Evolutionary conservation across 2,113 vertebrate species (phyloP).

Genomic region (Epinephelus lanceolatus): DNA sequence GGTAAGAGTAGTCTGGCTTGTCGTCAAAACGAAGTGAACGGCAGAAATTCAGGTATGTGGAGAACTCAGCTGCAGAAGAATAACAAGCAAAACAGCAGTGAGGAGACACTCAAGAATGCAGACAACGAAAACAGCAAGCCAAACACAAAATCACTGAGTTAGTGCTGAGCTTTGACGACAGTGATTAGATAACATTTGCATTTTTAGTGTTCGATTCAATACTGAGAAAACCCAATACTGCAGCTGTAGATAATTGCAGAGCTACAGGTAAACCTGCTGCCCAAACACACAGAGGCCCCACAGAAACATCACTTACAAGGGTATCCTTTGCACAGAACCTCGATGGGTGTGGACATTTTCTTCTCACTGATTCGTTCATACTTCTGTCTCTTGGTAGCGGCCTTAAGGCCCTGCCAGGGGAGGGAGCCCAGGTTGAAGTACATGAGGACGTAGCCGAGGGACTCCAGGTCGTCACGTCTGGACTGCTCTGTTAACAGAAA

Average conservation of each 20-base stretch:
- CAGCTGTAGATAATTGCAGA: neutral
- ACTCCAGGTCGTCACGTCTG: slow-evolving; percentile 96
- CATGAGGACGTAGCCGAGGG: slow-evolving; percentile 97
- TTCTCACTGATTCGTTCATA: slow-evolving; percentile 99
- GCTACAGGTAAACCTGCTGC: too few relatives aligned
- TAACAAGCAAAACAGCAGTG: neutral
- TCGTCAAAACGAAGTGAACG: slow-evolving; percentile 98
- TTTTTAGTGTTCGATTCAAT: neutral
- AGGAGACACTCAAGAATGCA: neutral
- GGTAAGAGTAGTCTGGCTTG: slow-evolving; percentile 97
- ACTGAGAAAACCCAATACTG: neutral
- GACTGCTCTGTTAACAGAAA: slow-evolving; percentile 90
- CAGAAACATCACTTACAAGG: slow-evolving; percentile 90
- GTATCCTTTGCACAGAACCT: slow-evolving; percentile 98
- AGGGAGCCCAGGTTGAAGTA: slow-evolving; percentile 98
- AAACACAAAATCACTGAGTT: neutral
- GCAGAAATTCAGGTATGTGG: slow-evolving; percentile 98
- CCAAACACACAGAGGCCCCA: neutral
- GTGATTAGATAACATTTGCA: too few relatives aligned
- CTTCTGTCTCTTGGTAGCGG: slow-evolving; percentile 98
- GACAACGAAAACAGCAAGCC: neutral
- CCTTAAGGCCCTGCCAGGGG: slow-evolving; percentile 98
- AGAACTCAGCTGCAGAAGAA: slow-evolving; percentile 90
- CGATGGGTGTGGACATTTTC: slow-evolving; percentile 98
- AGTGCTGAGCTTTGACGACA: too few relatives aligned